Evolutionary conservation across 2,113 vertebrate genomes (phyloP), one percentile per base, ranked within the genome.

Genomic region (Nicator chloris): DNA sequence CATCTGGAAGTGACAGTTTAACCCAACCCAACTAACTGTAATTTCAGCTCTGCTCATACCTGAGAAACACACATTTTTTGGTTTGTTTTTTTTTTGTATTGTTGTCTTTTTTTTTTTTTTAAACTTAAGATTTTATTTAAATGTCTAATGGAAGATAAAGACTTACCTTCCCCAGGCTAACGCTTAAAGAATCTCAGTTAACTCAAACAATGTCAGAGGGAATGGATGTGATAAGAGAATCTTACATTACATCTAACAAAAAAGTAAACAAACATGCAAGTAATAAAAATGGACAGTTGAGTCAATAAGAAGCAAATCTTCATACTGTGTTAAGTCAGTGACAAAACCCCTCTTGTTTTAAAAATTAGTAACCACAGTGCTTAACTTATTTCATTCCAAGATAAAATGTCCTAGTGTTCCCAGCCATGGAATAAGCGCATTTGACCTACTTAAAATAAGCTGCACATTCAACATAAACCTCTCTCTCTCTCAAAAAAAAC

Each of bases 131-230:
- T 97, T 97, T 96, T 97, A 97, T 97, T 98, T 97, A 97, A 98
- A 98, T 97, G 97, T 99, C 99, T 99, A 98, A 98, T 98, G 98
- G 98, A 99, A 99, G 98, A 98, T 98, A 98, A 98, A 97, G 98
- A 99, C 99, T 99, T 99, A 99, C 99, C 99, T 99, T 99, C 98
- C 98, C 99, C 98, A 98, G 97, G 98, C 99, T 99, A 99, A 99
- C 49, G 98, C 98, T 99, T 99, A 98, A 98, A 99, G 97, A 98
- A 99, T 98, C 97, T 98, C 97, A 98, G 98, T 98, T 98, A 98
- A 98, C 98, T 98, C 97, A 98, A 98, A 98, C 98, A 98, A 98
- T 98, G 98, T 99, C 98, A 98, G 98, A 97, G 98, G 98, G 98
- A 97, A 98, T 99, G 98, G 97, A 98, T 98, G 98, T 98, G 98